phyloP scores from a whole-genome alignment of 2,888 invertebrate species.

The Drosophila mimetica region DNA sequence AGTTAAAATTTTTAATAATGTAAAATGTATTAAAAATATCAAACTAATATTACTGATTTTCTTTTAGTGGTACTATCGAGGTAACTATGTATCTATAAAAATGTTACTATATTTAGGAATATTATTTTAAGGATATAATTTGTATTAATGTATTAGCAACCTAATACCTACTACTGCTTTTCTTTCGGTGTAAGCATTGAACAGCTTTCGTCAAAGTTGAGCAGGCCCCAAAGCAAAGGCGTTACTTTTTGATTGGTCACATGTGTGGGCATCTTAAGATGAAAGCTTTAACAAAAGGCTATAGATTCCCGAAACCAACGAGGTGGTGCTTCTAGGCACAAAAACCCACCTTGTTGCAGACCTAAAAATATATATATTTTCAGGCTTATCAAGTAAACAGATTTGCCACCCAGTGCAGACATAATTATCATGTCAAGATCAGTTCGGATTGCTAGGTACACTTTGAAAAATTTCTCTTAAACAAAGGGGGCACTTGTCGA shows the following conservation, averaged over 20 bases:
- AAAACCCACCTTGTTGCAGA: slow-evolving; percentile 1
- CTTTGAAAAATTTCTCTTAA: slow-evolving; percentile 1
- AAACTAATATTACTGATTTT: background rate
- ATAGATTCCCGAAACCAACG: background rate
- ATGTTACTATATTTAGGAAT: too few species aligned
- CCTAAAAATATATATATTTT: slow-evolving; percentile 2
- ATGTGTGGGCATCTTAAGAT: slow-evolving; percentile 25
- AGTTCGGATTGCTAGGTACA: slow-evolving; percentile 11
- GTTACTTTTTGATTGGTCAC: slow-evolving; percentile 79
- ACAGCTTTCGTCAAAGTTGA: slow-evolving; percentile 45
- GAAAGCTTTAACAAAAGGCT: slow-evolving; percentile 38
- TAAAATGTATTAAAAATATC: background rate
- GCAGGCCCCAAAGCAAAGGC: slow-evolving; percentile 60
- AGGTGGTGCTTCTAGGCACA: slow-evolving; percentile 13
- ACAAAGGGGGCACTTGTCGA: background rate
- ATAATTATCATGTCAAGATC: slow-evolving; percentile 36
- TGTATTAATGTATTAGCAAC: too few species aligned
- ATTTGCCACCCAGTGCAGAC: slow-evolving; percentile 8
- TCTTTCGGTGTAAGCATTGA: slow-evolving; percentile 20
- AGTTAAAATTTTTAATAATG: too few species aligned
- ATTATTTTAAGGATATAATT: too few species aligned
- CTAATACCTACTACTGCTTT: too few species aligned
- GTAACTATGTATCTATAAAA: too few species aligned
- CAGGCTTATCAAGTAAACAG: slow-evolving; percentile 5
- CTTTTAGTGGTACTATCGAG: too few species aligned